A percentile compares a stretch with the other conserved stretches of the same genome.
Conservation (phyloP, 2,113 vertebrate species). For the Oostethus manadensis region DNA sequence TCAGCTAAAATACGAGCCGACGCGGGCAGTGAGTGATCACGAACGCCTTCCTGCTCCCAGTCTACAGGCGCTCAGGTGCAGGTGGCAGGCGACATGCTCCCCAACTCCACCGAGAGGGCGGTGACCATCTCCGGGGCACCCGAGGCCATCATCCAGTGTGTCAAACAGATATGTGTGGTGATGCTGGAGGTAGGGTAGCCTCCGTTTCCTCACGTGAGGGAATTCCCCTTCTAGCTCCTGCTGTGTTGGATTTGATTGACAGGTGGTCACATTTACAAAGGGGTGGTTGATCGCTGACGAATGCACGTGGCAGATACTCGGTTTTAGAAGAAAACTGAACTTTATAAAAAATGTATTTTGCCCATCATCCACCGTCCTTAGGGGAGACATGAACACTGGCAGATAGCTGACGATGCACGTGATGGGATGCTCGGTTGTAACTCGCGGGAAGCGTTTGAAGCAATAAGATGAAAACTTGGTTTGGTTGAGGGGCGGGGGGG, state of each 20-base stretch:
- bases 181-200: conserved; percentile 93
- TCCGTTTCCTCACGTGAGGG: background rate
- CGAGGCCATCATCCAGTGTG: conserved; percentile 97
- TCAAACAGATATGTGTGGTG: conserved; percentile 99
- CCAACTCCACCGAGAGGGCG: conserved; percentile 95
- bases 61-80: conserved; percentile 97
- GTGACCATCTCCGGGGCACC: conserved; percentile 97
- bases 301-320: background rate
- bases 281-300: background rate
- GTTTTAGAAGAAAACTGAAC: background rate
- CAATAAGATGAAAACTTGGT: too few relatives aligned
- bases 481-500: too few relatives aligned
- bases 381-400: too few relatives aligned
- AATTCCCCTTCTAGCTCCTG: background rate
- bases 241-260: background rate
- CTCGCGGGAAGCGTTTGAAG: too few relatives aligned
- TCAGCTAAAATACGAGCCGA: background rate
- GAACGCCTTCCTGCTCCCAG: conserved; percentile 53
- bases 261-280: background rate
- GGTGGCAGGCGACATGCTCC: conserved; percentile 96
- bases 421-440: too few relatives aligned
- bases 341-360: too few relatives aligned
- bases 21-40: background rate
- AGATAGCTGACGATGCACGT: too few relatives aligned
- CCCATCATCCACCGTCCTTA: too few relatives aligned